Percentiles rank a stretch among this genome's conserved stretches.
phyloP scores from a whole-genome alignment of 2,888 invertebrate genomes.

The Cinara cedri region DNA sequence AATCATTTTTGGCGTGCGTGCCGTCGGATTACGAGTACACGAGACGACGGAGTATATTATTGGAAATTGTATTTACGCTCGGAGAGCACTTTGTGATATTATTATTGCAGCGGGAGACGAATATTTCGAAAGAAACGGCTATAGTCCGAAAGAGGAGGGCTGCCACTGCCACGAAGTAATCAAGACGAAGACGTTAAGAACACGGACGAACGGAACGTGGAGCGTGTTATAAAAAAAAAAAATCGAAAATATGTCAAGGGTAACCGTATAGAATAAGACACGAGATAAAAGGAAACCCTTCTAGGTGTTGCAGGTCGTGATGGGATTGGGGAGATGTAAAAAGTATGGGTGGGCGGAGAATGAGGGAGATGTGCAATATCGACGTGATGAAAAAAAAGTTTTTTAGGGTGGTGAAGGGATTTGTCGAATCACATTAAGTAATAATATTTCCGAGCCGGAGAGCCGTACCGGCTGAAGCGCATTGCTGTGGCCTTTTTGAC shows the following conservation, averaged over 20 bases:
- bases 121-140: conserved; percentile 15
- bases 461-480: too few relatives aligned
- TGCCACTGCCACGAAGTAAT: not conserved
- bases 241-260: conserved; percentile 17
- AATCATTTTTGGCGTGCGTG: not conserved
- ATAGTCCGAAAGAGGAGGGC: conserved; percentile 2
- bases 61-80: conserved; percentile 33
- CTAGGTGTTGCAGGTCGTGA: conserved; percentile 4
- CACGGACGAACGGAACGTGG: conserved; percentile 29
- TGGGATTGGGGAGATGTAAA: not conserved
- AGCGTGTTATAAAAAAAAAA: not conserved
- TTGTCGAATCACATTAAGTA: not conserved
- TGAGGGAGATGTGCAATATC: too few relatives aligned
- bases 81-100: conserved; percentile 22
- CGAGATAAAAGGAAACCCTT: conserved; percentile 20
- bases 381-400: not conserved
- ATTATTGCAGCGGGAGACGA: not conserved
- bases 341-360: not conserved
- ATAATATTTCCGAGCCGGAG: conserved; percentile 8
- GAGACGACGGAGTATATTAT: not conserved
- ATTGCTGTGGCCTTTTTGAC: not conserved
- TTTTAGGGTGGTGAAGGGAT: too few relatives aligned
- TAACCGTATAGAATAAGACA: not conserved
- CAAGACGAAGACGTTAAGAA: conserved; percentile 24
- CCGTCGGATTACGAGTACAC: not conserved